Evolutionary conservation across 1,140 invertebrate species (phyloP).

Genomic region (Calephelis virginiensis): DNA sequence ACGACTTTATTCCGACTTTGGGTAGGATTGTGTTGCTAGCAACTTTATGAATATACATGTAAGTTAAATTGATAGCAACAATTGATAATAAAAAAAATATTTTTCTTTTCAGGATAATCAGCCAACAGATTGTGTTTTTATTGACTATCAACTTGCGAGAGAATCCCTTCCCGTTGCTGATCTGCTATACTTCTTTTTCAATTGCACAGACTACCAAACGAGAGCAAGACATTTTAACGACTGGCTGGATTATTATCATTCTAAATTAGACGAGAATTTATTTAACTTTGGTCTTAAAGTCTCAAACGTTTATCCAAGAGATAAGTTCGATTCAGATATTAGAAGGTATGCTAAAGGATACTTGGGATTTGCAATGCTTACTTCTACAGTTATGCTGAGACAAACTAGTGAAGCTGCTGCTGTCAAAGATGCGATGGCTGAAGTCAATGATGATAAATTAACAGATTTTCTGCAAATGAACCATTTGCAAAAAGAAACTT

Average conservation of each 20-base stretch:
- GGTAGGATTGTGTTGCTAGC: no score
- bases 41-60: no score
- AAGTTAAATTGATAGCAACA: no score
- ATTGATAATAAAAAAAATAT: no score
- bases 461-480: neutral
- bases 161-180: constrained; percentile 33
- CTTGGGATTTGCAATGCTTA: constrained; percentile 19
- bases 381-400: constrained; percentile 1
- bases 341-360: constrained; percentile 32
- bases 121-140: constrained; percentile 28
- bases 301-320: constrained; percentile 30
- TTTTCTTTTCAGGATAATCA: constrained; percentile 33
- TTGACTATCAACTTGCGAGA: constrained; percentile 38
- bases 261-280: constrained; percentile 31
- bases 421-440: constrained; percentile 8
- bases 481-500: neutral
- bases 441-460: neutral
- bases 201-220: constrained; percentile 35
- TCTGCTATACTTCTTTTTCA: constrained; percentile 34
- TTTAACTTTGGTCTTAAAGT: constrained; percentile 32
- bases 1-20: no score
- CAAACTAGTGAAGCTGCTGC: constrained; percentile 10
- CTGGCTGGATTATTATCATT: constrained; percentile 41
- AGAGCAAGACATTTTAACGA: constrained; percentile 34
- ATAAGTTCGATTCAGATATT: constrained; percentile 37